phyloP scores from a whole-genome alignment of 37 sponge, comb jelly and placozoan genomes.

The Geodia barretti region DNA sequence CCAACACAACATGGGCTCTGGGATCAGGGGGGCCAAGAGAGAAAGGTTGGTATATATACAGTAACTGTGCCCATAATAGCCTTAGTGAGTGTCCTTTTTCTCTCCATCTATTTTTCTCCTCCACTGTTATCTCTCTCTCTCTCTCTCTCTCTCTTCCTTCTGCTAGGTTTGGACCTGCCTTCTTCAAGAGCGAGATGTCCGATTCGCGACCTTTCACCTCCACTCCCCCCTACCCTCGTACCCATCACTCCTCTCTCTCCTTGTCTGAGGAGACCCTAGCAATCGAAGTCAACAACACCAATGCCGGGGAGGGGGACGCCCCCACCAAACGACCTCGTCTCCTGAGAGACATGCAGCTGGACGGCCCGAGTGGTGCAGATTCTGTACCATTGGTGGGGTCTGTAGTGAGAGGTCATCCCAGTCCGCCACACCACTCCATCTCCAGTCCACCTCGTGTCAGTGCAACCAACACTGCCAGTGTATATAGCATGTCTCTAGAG shows the following conservation, averaged over 20 bases:
- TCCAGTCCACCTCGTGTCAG: slow-evolving; percentile 29
- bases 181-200: slow-evolving; percentile 20
- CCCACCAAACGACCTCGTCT: slow-evolving; percentile 47
- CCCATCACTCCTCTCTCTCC: slow-evolving; percentile 8
- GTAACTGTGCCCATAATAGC: too few relatives aligned
- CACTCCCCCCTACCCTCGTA: slow-evolving; percentile 8
- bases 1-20: neutral
- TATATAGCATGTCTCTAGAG: too few relatives aligned
- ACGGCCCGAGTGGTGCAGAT: slow-evolving; percentile 38
- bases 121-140: slow-evolving; percentile 7
- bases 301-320: slow-evolving; percentile 9
- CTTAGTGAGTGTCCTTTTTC: too few relatives aligned
- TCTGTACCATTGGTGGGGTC: neutral
- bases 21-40: neutral
- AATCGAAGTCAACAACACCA: neutral
- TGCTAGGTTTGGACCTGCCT: slow-evolving; percentile 1
- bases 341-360: slow-evolving; percentile 32
- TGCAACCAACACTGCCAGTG: too few relatives aligned
- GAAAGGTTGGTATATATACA: neutral
- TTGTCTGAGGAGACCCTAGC: slow-evolving; percentile 5
- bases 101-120: slow-evolving; percentile 7
- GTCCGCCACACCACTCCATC: too few relatives aligned
- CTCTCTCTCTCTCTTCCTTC: neutral
- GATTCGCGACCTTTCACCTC: slow-evolving; percentile 13
- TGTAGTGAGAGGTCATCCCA: neutral